Conservation (phyloP, 53 echinoderm and acorn worm genomes). For the Hippasteria phrygiana region DNA sequence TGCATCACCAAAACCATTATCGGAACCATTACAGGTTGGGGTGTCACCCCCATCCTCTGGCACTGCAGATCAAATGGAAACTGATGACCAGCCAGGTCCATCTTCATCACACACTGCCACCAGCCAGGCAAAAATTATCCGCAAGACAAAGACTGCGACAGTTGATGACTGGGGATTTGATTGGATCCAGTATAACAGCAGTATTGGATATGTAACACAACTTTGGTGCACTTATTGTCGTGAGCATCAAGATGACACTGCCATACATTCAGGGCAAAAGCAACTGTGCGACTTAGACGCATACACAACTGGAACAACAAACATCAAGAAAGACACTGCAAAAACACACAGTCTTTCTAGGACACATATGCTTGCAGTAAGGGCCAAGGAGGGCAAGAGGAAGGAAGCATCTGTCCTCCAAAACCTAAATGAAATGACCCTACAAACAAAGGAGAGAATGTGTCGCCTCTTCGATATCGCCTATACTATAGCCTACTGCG, state of each 20-base stretch:
- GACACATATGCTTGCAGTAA: conserved; percentile 30
- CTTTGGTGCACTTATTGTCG: conserved; percentile 51
- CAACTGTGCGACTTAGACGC: conserved; percentile 62
- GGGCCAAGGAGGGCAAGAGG: neutral
- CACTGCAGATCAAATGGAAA: neutral
- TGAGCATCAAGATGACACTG: neutral
- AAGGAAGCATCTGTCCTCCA: neutral
- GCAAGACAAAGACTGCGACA: conserved; percentile 32
- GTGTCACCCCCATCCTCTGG: conserved; percentile 4
- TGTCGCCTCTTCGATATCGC: conserved; percentile 58
- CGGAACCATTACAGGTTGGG: neutral
- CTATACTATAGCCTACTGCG: conserved; percentile 46
- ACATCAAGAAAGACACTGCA: conserved; percentile 60
- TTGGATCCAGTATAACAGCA: conserved; percentile 49
- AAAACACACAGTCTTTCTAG: conserved; percentile 20
- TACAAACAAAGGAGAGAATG: conserved; percentile 7
- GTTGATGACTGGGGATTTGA: conserved; percentile 44
- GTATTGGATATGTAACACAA: conserved; percentile 36
- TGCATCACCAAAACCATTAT: conserved; percentile 31
- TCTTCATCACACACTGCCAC: conserved; percentile 13
- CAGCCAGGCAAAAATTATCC: neutral
- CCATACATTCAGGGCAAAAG: conserved; percentile 48
- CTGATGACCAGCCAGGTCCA: neutral
- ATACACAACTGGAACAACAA: conserved; percentile 54
- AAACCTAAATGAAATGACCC: conserved; percentile 1